Base-by-base conservation (phyloP, 2,113 vertebrate genomes). In the Cavia aperea region DNA sequence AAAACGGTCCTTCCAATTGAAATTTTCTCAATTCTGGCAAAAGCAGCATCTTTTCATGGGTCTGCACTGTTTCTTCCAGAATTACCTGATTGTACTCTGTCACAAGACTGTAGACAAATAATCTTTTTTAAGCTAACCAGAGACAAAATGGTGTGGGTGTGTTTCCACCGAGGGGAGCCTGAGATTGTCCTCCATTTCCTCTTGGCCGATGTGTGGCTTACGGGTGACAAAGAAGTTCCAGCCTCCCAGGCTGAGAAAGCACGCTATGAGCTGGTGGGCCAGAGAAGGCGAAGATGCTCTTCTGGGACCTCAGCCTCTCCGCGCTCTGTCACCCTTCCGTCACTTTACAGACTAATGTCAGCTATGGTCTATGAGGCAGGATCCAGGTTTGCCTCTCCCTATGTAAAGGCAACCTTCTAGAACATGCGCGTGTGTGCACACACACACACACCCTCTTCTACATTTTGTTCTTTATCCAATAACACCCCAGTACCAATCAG, bases 331-430 rank as follows among this genome's bases (percentile, higher is more conserved):
- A 3, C 3, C 24, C 36, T 54, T 39, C 60, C 56, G 36, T 46
- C 0, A 26, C 33, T 51, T 29, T 12, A n/a, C 18, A 7, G 43
- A 49, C 73, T 49, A 49, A 49, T 12, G 43, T 49, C 26, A 49
- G 73, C 14, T 1, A 0, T 21, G 10, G 14, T 12, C 43, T 9
- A 7, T 0, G 7, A 18, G 4, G 7, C 6, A 11, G 1, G 46
- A 8, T 7, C 21, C 23, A 54, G 78, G 36, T 24, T 82, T 84
- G 49, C 46, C 88, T 81, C 46, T 79, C 4, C 5, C 2, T 23
- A 19, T 5, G 63, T 23, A 72, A 88, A 85, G 24, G 29, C 62
- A 81, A 83, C 21, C 60, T 88, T 36, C 81, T 39, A 23, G 78
- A 39, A 39, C 39, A 39, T 39, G 39, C 39, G 39, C 39, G 39